Base-by-base conservation (phyloP, 2,797 vertebrate species). In the Trachops cirrhosus region DNA sequence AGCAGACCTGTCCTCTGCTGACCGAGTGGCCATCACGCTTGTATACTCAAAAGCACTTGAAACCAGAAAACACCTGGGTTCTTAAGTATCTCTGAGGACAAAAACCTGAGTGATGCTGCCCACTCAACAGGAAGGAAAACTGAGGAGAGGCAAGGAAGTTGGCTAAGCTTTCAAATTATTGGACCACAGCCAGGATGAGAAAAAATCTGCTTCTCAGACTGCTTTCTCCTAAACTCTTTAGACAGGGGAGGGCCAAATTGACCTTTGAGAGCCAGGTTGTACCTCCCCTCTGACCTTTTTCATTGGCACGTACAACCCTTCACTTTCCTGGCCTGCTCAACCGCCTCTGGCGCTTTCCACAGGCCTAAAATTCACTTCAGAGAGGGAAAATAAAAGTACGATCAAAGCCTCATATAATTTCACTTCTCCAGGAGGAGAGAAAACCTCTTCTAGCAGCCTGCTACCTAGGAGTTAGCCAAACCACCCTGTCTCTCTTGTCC, bases 401-500 rank as follows among this genome's bases (percentile, higher is more conserved):
- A 97, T 98, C 94, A 97, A 97, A 97, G 80, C 34, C 73, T 91
- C 9, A 1, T 86, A 37, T 93, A 88, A 97, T 96, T 95, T 96
- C 46, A 62, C 57, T 96, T 97, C 54, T 95, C 84, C 7, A 16
- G 34, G 67, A 64, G 70, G 74, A 96, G 34, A 93, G 57, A 70
- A 85, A 86, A 34, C 39, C 80, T 96, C n/a, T 46, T 88, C 34
- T 22, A 54, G 86, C 67, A 50, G 50, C 21, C 86, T 90, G 4
- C n/a, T 88, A 84, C 78, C 82, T 54, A 48, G 41, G 80, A 96
- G 24, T 77, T 41, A 37, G 48, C n/a, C 75, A 37, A 73, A 62
- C n/a, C 67, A 86, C 62, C 32, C 22, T 26, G 9, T n/a, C 18
- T 50, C 68, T 50, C 18, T 78, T 59, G 39, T 78, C 46, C 24